Evolutionary conservation across 2,797 vertebrate genomes (phyloP), one percentile per base, ranked within the genome.

Genomic region (Anolis apletophallus): DNA sequence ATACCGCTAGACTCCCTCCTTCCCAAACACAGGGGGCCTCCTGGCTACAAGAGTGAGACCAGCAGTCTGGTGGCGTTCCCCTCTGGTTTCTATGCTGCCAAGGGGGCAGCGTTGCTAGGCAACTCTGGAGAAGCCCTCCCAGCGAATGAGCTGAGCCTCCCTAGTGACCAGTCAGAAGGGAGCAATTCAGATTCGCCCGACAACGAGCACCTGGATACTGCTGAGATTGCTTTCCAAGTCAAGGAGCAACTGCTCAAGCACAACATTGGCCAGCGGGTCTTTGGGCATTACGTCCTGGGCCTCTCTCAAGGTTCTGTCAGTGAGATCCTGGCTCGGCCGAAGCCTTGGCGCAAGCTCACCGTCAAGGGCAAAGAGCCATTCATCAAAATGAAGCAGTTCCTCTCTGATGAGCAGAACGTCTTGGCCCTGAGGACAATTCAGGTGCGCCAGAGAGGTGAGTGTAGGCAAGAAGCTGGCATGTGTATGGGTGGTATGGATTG

Each of bases 321-420:
- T 0, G 99, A 99, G 97, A 99, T 99, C 92, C 96, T 99, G 95
- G 99, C 99, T 0, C 96, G 99, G 85, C 99, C 99, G 94, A 99
- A 99, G 94, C 99, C 99, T 89, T 99, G 99, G 99, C 97, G 98
- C 95, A 99, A 99, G 96, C 97, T 99, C 93, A 99, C 99, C 0
- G 98, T 99, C 89, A 99, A 99, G 95, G 99, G 99, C 85, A 99
- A 99, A 94, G 99, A 99, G 90, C 99, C 99, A 0, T 99, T 99
- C 92, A 97, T 99, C 93, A 99, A 99, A 95, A 99, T 99, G 99
- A 99, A 98, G 96, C 99, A 99, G 96, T 99, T 99, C 96, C 97
- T 99, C 67, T 98, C 99, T 0, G 99, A 99, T 0, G 99, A 99
- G 78, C 99, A 99, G 97, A 99, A 99, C 76, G 99, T 99, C 92